These are phyloP conservation scores for Zaprionus ghesquierei DNA, from an alignment of 1,140 invertebrate species.

Conservation along the genomic window DNA sequence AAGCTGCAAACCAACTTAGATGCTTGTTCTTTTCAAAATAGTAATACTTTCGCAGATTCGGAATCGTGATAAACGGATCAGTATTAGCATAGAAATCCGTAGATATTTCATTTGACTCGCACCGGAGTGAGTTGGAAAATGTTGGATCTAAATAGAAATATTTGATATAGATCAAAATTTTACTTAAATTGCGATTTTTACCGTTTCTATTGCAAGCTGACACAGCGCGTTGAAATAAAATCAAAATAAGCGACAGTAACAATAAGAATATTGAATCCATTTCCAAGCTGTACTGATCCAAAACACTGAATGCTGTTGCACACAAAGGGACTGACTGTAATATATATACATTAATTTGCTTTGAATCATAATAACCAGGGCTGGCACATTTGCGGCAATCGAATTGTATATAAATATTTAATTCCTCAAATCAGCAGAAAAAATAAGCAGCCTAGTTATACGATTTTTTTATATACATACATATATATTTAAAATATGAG, in stretches of 20 bases:
- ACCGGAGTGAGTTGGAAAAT: neutral
- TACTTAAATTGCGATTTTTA: neutral
- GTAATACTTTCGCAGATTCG: constrained; percentile 10
- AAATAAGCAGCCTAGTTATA: no score
- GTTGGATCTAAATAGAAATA: neutral
- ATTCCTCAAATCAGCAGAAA: no score
- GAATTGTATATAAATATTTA: no score
- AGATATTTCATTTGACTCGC: neutral
- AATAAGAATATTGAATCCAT: neutral
- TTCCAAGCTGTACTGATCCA: neutral
- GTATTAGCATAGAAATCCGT: neutral
- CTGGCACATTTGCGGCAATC: no score
- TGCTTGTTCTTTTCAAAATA: neutral
- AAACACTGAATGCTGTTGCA: neutral
- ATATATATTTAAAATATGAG: no score
- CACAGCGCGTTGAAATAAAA: neutral
- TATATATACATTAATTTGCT: neutral
- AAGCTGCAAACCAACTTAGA: constrained; percentile 9
- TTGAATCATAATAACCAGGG: neutral
- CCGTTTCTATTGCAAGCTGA: neutral
- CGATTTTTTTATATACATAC: no score
- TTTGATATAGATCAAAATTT: neutral
- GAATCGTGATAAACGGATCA: neutral
- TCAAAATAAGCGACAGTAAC: neutral
- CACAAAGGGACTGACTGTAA: neutral